Conservation (phyloP, 2,888 invertebrate genomes). For the Xylocampa areola region DNA sequence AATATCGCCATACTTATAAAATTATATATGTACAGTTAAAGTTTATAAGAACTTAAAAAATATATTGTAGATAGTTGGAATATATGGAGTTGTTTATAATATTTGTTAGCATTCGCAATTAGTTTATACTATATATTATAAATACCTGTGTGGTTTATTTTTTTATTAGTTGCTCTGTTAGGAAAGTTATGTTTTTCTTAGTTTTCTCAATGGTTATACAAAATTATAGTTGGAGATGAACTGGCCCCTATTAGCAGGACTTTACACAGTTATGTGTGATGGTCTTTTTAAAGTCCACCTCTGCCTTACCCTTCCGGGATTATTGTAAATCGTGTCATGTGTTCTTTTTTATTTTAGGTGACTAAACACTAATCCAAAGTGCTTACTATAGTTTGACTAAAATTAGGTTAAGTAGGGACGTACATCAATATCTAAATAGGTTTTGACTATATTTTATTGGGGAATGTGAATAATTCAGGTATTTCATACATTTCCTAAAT, state of each 20-base stretch:
- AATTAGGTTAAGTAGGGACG: conserved; percentile 26
- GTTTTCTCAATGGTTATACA: too few species aligned
- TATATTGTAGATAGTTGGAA: conserved; percentile 69
- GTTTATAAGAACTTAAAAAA: conserved; percentile 66
- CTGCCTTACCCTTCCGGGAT: background rate
- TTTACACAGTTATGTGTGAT: background rate
- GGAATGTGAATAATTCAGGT: too few species aligned
- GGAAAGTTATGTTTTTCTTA: background rate
- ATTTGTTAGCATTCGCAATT: conserved; percentile 32
- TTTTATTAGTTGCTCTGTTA: conserved; percentile 21
- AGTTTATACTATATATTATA: conserved; percentile 11
- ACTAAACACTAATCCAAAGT: conserved; percentile 60
- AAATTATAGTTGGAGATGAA: background rate
- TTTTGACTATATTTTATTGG: too few species aligned
- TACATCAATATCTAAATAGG: conserved; percentile 2
- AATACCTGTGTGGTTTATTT: conserved; percentile 9
- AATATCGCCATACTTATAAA: conserved; percentile 34
- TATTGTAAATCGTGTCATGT: conserved; percentile 3
- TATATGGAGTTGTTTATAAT: conserved; percentile 47
- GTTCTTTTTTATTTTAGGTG: conserved; percentile 26
- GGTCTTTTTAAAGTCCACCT: background rate
- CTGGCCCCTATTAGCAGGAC: conserved; percentile 11
- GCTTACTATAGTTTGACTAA: conserved; percentile 54
- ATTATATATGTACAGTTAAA: conserved; percentile 71
- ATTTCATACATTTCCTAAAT: too few species aligned